A percentile compares a stretch with the other conserved stretches of the same genome.
Conservation (phyloP, 2,113 vertebrate genomes). For the Heterocephalus glaber region DNA sequence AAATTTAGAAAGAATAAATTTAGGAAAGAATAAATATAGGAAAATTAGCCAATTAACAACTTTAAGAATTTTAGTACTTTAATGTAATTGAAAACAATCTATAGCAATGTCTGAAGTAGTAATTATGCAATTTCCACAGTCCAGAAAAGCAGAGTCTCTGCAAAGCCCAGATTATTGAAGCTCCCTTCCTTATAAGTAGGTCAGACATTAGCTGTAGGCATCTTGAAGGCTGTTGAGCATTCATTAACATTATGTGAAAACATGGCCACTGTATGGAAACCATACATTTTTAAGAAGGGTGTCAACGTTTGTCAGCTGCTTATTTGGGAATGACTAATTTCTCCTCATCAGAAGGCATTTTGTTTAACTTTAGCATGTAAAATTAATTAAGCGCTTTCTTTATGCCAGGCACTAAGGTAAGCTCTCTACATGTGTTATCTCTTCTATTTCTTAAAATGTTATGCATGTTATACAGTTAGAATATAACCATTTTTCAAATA, state of each 20-base stretch:
- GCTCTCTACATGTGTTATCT: background rate
- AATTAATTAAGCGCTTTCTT: background rate
- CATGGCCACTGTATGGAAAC: background rate
- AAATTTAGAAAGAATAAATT: too few species aligned
- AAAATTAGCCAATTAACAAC: slow-evolving; percentile 50
- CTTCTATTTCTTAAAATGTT: slow-evolving; percentile 14
- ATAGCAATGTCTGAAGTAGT: slow-evolving; percentile 52
- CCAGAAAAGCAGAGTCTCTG: slow-evolving; percentile 53
- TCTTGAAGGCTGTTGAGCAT: slow-evolving; percentile 45
- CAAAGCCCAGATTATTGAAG: slow-evolving; percentile 50
- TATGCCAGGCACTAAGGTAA: background rate
- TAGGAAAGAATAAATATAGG: background rate
- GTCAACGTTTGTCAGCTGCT: slow-evolving; percentile 1
- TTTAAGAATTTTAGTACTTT: slow-evolving; percentile 32
- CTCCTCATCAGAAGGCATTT: background rate
- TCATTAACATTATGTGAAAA: slow-evolving; percentile 57
- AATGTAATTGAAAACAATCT: slow-evolving; percentile 68
- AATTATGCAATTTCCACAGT: slow-evolving; percentile 67
- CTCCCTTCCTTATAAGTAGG: slow-evolving; percentile 71
- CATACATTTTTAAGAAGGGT: slow-evolving; percentile 51
- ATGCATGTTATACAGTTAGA: background rate
- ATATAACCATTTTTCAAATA: background rate
- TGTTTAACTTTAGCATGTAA: slow-evolving; percentile 27
- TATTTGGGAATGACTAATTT: background rate
- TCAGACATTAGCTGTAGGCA: slow-evolving; percentile 62